A percentile compares a stretch with the other conserved stretches of the same genome.
These are phyloP conservation scores for Entosphenus tridentatus DNA, from an alignment of 2,113 vertebrate genomes.

Conservation along the genomic window DNA sequence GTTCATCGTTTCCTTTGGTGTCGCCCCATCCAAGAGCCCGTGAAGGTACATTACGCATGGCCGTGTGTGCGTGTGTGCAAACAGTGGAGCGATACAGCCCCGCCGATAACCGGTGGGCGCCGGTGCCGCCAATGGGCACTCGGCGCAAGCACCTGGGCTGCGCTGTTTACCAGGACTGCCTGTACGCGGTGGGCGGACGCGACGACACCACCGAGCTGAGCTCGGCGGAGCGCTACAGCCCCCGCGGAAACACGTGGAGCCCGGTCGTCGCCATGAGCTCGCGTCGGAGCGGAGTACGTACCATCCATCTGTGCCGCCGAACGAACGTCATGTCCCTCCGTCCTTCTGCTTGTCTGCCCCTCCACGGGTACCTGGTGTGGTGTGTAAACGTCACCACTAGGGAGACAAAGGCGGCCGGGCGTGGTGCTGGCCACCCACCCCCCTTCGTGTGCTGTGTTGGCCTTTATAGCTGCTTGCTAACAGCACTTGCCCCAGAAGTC, in stretches of 20 bases:
- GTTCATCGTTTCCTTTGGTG: too few species aligned
- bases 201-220: conserved; percentile 94
- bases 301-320: too few species aligned
- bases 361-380: too few species aligned
- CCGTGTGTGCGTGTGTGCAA: not conserved
- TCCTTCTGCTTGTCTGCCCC: too few species aligned
- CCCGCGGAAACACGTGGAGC: conserved; percentile 91
- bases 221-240: conserved; percentile 87
- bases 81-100: conserved; percentile 91
- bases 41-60: not conserved
- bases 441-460: too few species aligned
- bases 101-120: conserved; percentile 97
- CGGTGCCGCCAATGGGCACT: conserved; percentile 89
- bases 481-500: too few species aligned
- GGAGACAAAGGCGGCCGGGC: too few species aligned
- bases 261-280: conserved; percentile 97
- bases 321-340: too few species aligned
- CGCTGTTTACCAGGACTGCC: conserved; percentile 96
- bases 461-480: too few species aligned
- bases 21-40: too few species aligned
- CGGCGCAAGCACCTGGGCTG: conserved; percentile 88
- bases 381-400: too few species aligned
- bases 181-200: conserved; percentile 83
- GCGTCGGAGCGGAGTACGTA: conserved; percentile 66
- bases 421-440: too few species aligned